These are phyloP conservation scores for Cephus cinctus DNA, from an alignment of 1,140 invertebrate species.

Conservation along the genomic window DNA sequence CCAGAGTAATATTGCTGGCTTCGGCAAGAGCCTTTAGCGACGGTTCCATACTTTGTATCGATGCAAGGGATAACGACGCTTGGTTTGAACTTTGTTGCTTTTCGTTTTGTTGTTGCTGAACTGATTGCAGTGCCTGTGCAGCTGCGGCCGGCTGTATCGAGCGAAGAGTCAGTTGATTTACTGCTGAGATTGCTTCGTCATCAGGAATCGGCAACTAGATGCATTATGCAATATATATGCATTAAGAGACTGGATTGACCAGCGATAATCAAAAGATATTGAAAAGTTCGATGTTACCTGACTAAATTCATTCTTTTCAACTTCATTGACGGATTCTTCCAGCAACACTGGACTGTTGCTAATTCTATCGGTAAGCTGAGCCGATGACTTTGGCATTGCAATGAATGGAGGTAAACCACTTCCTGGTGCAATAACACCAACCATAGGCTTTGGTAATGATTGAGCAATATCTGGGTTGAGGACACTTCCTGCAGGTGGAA, in stretches of 20 bases:
- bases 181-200: conserved; percentile 37
- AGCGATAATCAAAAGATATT: background rate
- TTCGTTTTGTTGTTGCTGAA: conserved; percentile 32
- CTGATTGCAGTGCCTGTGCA: conserved; percentile 29
- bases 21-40: conserved; percentile 58
- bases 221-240: too few relatives aligned
- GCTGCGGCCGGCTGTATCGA: conserved; percentile 34
- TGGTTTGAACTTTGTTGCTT: conserved; percentile 26
- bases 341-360: conserved; percentile 40
- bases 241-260: background rate
- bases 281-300: conserved; percentile 30
- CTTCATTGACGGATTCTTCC: conserved; percentile 46
- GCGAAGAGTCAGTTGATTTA: conserved; percentile 43
- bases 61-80: conserved; percentile 32
- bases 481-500: background rate
- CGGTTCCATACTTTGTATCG: conserved; percentile 56
- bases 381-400: conserved; percentile 45
- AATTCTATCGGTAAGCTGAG: conserved; percentile 47
- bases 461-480: background rate
- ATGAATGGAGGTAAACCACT: conserved; percentile 44
- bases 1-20: conserved; percentile 72
- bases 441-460: conserved; percentile 12
- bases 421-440: conserved; percentile 14
- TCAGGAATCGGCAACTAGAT: conserved; percentile 42
- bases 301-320: conserved; percentile 43